Conservation (phyloP, 2,113 vertebrate genomes). For the Toxotes chatareus region DNA sequence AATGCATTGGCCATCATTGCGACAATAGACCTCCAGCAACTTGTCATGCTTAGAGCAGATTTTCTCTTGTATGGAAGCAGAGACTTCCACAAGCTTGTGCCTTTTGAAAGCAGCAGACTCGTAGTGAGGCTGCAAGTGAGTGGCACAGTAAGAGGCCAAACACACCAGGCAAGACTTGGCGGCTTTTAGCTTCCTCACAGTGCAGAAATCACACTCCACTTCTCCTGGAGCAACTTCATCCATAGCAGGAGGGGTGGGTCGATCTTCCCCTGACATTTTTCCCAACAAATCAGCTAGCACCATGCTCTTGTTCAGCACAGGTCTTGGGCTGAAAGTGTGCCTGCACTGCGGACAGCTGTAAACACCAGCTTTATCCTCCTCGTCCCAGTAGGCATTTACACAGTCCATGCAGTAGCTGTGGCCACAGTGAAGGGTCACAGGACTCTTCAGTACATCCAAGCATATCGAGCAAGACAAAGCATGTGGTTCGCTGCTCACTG, state of each 20-base stretch:
- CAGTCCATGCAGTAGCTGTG: slow-evolving; percentile 67
- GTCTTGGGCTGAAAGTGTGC: slow-evolving; percentile 33
- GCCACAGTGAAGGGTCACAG: slow-evolving; percentile 54
- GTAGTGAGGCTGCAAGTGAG: slow-evolving; percentile 62
- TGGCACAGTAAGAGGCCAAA: slow-evolving; percentile 60
- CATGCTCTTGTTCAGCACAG: slow-evolving; percentile 57
- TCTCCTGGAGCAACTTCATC: slow-evolving; percentile 1
- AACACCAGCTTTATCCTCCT: too few species aligned
- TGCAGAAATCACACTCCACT: slow-evolving; percentile 67
- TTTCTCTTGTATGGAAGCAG: slow-evolving; percentile 51
- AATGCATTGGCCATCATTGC: slow-evolving; percentile 51
- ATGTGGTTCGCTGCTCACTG: slow-evolving; percentile 40
- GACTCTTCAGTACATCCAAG: slow-evolving; percentile 34
- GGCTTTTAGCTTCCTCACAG: slow-evolving; percentile 53
- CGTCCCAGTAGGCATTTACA: slow-evolving; percentile 50
- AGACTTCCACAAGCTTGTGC: slow-evolving; percentile 63
- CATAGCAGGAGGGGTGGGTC: accelerated
- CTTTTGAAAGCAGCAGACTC: slow-evolving; percentile 67
- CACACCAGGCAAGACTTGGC: slow-evolving; percentile 67
- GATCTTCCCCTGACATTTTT: background rate
- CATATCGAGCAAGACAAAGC: slow-evolving; percentile 68
- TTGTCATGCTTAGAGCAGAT: slow-evolving; percentile 62
- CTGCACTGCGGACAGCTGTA: slow-evolving; percentile 45
- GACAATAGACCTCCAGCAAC: slow-evolving; percentile 59
- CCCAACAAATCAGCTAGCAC: slow-evolving; percentile 36